Conservation (phyloP, 2,797 vertebrate genomes). For the Myripristis murdjan region DNA sequence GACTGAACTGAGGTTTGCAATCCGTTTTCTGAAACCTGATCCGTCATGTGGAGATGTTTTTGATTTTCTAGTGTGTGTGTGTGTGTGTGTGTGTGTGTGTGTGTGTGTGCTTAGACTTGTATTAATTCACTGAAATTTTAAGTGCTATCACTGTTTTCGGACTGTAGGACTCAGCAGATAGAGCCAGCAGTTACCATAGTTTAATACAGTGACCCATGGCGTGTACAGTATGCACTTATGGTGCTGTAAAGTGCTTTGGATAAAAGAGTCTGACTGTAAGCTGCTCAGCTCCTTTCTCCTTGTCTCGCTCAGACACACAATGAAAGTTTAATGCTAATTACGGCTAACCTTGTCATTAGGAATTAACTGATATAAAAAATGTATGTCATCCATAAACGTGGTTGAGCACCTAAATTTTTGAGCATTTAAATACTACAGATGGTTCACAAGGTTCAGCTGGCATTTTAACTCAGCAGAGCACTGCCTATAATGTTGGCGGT, state of each 20-base stretch:
- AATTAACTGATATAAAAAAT: slow-evolving; percentile 68
- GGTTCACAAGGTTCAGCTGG: slow-evolving; percentile 21
- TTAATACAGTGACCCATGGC: not conserved
- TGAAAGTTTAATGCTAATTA: slow-evolving; percentile 72
- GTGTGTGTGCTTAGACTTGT: no score
- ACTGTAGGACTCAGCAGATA: slow-evolving; percentile 5
- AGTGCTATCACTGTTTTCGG: slow-evolving; percentile 25
- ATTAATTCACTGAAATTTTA: slow-evolving; percentile 40
- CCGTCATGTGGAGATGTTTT: slow-evolving; percentile 50
- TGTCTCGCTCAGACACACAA: slow-evolving; percentile 30
- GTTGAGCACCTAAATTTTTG: slow-evolving; percentile 46
- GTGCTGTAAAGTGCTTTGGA: slow-evolving; percentile 5
- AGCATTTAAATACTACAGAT: slow-evolving; percentile 10
- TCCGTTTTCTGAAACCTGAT: slow-evolving; percentile 25
- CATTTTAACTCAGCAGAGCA: slow-evolving; percentile 10
- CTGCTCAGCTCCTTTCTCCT: slow-evolving; percentile 1
- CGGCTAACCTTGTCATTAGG: slow-evolving; percentile 55
- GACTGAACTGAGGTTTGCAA: slow-evolving; percentile 37
- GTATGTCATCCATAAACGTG: slow-evolving; percentile 53
- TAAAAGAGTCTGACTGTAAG: not conserved
- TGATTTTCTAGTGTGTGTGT: slow-evolving; percentile 45
- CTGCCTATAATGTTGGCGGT: not conserved
- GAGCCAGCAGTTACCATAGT: no score
- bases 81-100: no score
- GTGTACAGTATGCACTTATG: not conserved